These are phyloP conservation scores for Epinephelus moara DNA, from an alignment of 2,113 vertebrate genomes.

Conservation along the genomic window DNA sequence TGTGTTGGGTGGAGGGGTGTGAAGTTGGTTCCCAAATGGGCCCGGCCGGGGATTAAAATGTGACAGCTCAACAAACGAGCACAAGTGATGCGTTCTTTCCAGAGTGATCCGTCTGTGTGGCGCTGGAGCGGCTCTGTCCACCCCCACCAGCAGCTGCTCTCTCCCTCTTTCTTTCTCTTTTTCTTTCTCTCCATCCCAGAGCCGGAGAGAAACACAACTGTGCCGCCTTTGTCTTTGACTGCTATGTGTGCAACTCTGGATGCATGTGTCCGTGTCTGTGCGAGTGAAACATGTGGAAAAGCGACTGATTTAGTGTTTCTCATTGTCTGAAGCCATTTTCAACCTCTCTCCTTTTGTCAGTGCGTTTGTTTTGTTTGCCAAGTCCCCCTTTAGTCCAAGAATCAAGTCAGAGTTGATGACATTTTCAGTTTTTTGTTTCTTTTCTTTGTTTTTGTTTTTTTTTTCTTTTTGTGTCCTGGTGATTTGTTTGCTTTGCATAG, in stretches of 20 bases:
- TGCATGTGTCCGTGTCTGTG: constrained; percentile 81
- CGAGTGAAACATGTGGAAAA: constrained; percentile 70
- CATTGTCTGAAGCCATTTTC: constrained; percentile 75
- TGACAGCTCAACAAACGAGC: constrained; percentile 97
- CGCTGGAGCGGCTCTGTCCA: constrained; percentile 86
- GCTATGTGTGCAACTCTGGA: constrained; percentile 78
- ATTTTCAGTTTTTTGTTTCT: constrained; percentile 69
- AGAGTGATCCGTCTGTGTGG: constrained; percentile 92
- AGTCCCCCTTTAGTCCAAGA: constrained; percentile 76
- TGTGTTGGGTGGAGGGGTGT: constrained; percentile 71
- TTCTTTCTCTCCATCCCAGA: constrained; percentile 63
- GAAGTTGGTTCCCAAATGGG: constrained; percentile 92
- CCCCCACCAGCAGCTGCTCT: constrained; percentile 73
- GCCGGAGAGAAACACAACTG: constrained; percentile 88
- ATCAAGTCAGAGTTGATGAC: constrained; percentile 77
- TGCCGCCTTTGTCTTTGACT: constrained; percentile 78
- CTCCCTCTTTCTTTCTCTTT: constrained; percentile 46
- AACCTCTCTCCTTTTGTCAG: constrained; percentile 72
- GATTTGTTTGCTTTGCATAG: constrained; percentile 85
- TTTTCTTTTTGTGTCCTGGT: constrained; percentile 72
- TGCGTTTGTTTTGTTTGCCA: constrained; percentile 76
- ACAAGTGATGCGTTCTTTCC: constrained; percentile 96
- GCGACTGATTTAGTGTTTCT: constrained; percentile 77
- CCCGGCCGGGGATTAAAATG: constrained; percentile 93
- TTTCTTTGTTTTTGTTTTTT: constrained; percentile 41